Percentiles rank a stretch among this genome's conserved stretches.
phyloP scores from a whole-genome alignment of 2,888 invertebrate species.

The Platycheirus rosarum region DNA sequence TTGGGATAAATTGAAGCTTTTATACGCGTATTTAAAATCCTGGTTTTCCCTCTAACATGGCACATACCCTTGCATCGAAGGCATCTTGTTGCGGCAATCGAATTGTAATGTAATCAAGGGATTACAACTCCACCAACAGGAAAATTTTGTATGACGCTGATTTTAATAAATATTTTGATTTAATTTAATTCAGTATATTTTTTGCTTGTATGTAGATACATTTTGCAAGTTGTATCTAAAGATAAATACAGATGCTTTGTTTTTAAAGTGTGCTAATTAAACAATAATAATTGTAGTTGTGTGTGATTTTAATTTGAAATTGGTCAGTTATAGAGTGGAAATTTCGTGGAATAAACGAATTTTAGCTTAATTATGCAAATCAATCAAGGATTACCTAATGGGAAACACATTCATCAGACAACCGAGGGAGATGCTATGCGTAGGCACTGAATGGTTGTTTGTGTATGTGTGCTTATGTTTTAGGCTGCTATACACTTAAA shows the following conservation, averaged over 20 bases:
- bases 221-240: neutral
- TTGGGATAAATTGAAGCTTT: constrained; percentile 32
- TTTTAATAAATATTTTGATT: constrained; percentile 68
- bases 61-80: neutral
- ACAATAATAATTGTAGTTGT: constrained; percentile 4
- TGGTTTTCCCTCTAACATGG: neutral
- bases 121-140: constrained; percentile 52
- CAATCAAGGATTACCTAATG: constrained; percentile 57
- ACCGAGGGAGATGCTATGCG: neutral
- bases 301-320: constrained; percentile 37
- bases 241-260: neutral
- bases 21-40: constrained; percentile 38
- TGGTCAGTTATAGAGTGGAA: constrained; percentile 50
- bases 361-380: constrained; percentile 64
- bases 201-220: neutral
- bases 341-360: constrained; percentile 55
- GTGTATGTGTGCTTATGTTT: neutral
- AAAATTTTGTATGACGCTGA: constrained; percentile 26
- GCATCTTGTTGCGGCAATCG: neutral
- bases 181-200: constrained; percentile 34
- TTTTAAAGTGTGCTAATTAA: constrained; percentile 32
- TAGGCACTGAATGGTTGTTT: neutral
- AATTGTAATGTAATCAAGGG: constrained; percentile 66
- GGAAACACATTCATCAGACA: constrained; percentile 3
- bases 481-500: neutral